phyloP scores from a whole-genome alignment of 2,113 vertebrate genomes.

The Anhinga rufa region DNA sequence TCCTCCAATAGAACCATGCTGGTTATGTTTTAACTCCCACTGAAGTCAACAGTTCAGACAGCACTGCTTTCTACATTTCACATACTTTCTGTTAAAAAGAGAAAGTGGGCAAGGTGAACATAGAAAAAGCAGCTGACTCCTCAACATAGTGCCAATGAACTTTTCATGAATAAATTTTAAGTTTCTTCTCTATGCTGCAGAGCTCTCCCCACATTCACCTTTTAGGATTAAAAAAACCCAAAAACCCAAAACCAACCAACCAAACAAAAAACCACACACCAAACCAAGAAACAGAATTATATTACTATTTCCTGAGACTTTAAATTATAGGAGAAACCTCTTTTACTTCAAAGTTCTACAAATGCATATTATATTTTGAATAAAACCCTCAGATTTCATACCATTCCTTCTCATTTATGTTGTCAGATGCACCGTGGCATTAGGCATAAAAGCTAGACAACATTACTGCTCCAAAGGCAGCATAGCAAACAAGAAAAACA shows the following conservation, averaged over 20 bases:
- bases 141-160: background rate
- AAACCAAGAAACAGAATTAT: background rate
- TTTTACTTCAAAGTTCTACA: background rate
- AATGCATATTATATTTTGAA: background rate
- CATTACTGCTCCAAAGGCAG: background rate
- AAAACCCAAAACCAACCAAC: background rate
- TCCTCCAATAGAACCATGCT: background rate
- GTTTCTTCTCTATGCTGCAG: background rate
- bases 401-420: background rate
- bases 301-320: background rate
- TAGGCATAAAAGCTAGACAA: constrained; percentile 26
- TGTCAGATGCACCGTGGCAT: background rate
- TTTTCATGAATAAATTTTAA: background rate
- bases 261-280: no score
- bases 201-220: background rate
- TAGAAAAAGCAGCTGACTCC: background rate
- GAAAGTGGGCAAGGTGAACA: background rate
- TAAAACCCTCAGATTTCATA: background rate
- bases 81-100: background rate
- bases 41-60: background rate
- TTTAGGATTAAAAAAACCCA: no score
- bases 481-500: constrained; percentile 32
- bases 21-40: background rate
- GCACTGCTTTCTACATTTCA: background rate
- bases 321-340: background rate